These are phyloP conservation scores for Megatriorchis doriae DNA, from an alignment of 2,113 vertebrate species.

Conservation along the genomic window DNA sequence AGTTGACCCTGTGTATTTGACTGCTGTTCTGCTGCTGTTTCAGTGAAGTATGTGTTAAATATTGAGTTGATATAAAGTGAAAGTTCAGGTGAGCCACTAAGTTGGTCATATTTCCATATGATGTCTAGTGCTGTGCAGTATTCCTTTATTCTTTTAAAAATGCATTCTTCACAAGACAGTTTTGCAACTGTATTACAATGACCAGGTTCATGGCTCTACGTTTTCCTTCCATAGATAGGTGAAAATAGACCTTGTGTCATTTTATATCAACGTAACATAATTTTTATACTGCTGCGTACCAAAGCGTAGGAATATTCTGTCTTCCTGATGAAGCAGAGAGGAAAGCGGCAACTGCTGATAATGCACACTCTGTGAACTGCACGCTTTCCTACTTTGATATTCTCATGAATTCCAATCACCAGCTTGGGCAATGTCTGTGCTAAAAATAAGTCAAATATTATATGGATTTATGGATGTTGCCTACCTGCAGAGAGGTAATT, in stretches of 20 bases:
- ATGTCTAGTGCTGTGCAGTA: background rate
- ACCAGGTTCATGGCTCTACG: background rate
- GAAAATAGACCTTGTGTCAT: background rate
- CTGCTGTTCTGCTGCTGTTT: background rate
- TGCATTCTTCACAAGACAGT: background rate
- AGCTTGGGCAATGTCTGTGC: background rate
- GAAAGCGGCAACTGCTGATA: background rate
- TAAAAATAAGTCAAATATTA: conserved; percentile 2
- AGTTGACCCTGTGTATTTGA: background rate
- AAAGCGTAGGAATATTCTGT: background rate
- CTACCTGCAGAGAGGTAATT: conserved; percentile 10
- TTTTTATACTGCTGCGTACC: background rate
- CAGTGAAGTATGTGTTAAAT: background rate
- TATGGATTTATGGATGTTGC: background rate
- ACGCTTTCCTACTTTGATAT: background rate
- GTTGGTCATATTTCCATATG: background rate
- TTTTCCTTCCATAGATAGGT: background rate
- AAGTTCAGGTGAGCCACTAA: background rate
- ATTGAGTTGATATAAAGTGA: background rate
- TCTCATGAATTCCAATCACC: background rate
- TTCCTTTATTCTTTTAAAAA: background rate
- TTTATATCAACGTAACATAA: background rate
- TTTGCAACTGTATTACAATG: background rate
- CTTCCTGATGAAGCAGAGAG: background rate
- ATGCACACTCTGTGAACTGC: background rate